phyloP scores from a whole-genome alignment of 2,113 vertebrate species.

The Alouatta palliata region DNA sequence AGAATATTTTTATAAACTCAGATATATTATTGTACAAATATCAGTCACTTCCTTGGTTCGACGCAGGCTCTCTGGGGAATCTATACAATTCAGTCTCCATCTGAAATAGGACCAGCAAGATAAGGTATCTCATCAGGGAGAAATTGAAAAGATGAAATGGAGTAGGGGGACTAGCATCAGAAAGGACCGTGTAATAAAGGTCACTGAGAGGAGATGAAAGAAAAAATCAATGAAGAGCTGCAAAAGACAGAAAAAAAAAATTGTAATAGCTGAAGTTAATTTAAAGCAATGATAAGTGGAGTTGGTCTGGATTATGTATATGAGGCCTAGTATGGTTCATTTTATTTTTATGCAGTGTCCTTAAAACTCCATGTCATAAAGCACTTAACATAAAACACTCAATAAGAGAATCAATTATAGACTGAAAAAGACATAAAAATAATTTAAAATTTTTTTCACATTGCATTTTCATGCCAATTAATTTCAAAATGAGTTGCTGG shows the following conservation, averaged over 20 bases:
- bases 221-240: slow-evolving; percentile 54
- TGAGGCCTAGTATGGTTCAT: background rate
- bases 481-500: slow-evolving; percentile 61
- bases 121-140: slow-evolving; percentile 80
- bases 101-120: slow-evolving; percentile 81
- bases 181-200: slow-evolving; percentile 50
- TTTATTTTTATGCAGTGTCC: slow-evolving; percentile 64
- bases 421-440: slow-evolving; percentile 69
- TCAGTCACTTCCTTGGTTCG: slow-evolving; percentile 81
- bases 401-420: slow-evolving; percentile 65
- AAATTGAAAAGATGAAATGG: slow-evolving; percentile 83
- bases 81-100: slow-evolving; percentile 80
- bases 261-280: slow-evolving; percentile 62
- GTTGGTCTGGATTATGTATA: slow-evolving; percentile 27
- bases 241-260: slow-evolving; percentile 38
- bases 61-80: slow-evolving; percentile 82
- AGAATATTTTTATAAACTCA: slow-evolving; percentile 76
- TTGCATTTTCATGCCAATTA: slow-evolving; percentile 60
- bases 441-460: slow-evolving; percentile 45
- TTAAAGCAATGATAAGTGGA: slow-evolving; percentile 65
- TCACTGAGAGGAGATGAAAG: slow-evolving; percentile 53
- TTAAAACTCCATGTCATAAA: slow-evolving; percentile 62
- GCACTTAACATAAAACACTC: slow-evolving; percentile 73
- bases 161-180: slow-evolving; percentile 50
- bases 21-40: slow-evolving; percentile 81